These are phyloP conservation scores for Tridacna gigas DNA, from an alignment of 2,888 invertebrate species.

Conservation along the genomic window DNA sequence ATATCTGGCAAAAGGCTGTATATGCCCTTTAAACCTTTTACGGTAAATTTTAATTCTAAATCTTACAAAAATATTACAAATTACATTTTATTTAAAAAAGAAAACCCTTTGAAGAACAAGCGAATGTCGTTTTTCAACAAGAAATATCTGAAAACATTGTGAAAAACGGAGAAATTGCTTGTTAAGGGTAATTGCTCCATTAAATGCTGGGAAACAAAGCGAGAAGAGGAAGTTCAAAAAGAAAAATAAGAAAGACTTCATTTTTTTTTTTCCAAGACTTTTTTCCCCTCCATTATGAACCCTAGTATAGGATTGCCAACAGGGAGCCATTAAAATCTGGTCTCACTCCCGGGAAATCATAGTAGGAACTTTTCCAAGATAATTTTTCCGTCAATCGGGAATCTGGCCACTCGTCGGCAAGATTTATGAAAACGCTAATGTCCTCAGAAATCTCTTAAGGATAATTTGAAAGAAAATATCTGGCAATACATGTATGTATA, in stretches of 20 bases:
- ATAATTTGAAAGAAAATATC: slow-evolving; percentile 26
- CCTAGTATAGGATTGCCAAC: slow-evolving; percentile 41
- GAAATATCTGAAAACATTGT: slow-evolving; percentile 5
- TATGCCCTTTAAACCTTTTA: not conserved
- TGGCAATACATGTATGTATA: not conserved
- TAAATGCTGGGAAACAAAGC: too few species aligned
- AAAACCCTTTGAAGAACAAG: too few species aligned
- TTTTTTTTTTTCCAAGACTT: too few species aligned
- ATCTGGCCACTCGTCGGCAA: slow-evolving; percentile 19
- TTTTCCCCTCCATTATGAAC: slow-evolving; percentile 18
- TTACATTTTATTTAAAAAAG: not conserved
- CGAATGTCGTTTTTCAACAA: too few species aligned
- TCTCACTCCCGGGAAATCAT: slow-evolving; percentile 69
- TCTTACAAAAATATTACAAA: not conserved
- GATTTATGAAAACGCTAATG: slow-evolving; percentile 59
- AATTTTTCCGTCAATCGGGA: slow-evolving; percentile 57
- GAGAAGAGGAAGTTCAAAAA: too few species aligned
- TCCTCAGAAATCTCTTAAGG: slow-evolving; percentile 20
- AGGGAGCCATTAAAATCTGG: slow-evolving; percentile 64
- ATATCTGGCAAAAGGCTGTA: too few species aligned
- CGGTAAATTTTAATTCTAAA: not conserved
- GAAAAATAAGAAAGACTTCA: too few species aligned
- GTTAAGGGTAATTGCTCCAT: too few species aligned
- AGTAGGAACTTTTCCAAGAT: slow-evolving; percentile 59
- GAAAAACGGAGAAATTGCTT: not conserved